Evolutionary conservation across 23 tunicate species (phyloP).

Genomic region (Phallusia fumigata): DNA sequence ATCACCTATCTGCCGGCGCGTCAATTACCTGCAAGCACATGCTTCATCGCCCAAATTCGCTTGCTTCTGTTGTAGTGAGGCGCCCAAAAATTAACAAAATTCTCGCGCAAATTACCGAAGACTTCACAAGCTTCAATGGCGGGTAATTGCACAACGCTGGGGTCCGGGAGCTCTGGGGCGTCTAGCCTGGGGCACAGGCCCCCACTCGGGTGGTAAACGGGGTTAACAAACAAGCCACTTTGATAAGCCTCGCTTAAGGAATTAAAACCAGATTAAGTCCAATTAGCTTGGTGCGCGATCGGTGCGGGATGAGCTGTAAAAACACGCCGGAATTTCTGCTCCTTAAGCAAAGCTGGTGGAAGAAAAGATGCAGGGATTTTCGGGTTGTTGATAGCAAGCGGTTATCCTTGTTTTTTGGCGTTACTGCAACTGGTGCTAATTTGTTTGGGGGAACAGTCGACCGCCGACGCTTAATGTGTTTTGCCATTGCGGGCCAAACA

Average conservation of each 20-base stretch:
- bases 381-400: background rate
- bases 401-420: background rate
- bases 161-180: background rate
- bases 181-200: background rate
- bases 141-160: slow-evolving; percentile 4
- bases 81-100: slow-evolving; percentile 14
- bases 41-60: background rate
- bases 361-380: background rate
- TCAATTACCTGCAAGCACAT: background rate
- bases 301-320: background rate
- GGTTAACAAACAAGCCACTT: background rate
- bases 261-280: slow-evolving; percentile 12
- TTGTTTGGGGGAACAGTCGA: background rate
- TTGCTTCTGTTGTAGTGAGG: background rate
- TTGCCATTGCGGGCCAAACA: slow-evolving; percentile 3
- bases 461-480: background rate
- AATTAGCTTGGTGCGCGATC: background rate
- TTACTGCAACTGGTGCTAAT: background rate
- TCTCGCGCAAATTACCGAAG: background rate
- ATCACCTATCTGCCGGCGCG: background rate
- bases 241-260: slow-evolving; percentile 8
- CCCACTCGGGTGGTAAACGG: slow-evolving; percentile 6
- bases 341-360: slow-evolving; percentile 1
- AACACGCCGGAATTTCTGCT: slow-evolving; percentile 1
- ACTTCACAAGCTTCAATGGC: background rate